Evolutionary conservation across 1,140 invertebrate species (phyloP).

Genomic region (Drosophila biarmipes): DNA sequence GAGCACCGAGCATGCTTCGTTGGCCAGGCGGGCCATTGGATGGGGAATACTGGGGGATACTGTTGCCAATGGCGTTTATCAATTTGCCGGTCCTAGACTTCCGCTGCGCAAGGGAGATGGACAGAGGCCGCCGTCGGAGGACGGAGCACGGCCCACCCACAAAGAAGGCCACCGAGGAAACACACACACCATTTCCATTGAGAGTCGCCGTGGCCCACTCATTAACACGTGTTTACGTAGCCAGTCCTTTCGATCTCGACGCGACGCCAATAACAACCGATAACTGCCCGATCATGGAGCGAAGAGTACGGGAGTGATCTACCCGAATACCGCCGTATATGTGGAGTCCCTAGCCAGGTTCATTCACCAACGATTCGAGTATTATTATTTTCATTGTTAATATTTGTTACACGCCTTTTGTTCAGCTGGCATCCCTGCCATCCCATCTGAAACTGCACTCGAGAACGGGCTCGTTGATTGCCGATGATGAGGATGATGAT

Average conservation of each 20-base stretch:
- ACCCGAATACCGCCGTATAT: not conserved
- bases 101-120: slow-evolving; percentile 28
- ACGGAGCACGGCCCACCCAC: slow-evolving; percentile 58
- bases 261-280: slow-evolving; percentile 78
- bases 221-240: slow-evolving; percentile 81
- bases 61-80: slow-evolving; percentile 79
- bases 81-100: slow-evolving; percentile 63
- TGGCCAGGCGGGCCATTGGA: slow-evolving; percentile 8
- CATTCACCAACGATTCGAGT: slow-evolving; percentile 70
- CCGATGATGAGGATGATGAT: slow-evolving; percentile 60
- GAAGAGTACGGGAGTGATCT: not conserved
- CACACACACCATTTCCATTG: slow-evolving; percentile 21
- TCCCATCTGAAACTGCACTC: slow-evolving; percentile 15
- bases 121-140: slow-evolving; percentile 21
- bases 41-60: slow-evolving; percentile 17
- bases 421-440: slow-evolving; percentile 33
- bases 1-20: slow-evolving; percentile 39
- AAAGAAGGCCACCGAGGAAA: slow-evolving; percentile 29
- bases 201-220: slow-evolving; percentile 60
- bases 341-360: slow-evolving; percentile 34
- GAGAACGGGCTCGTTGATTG: slow-evolving; percentile 60
- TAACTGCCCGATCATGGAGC: slow-evolving; percentile 71
- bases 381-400: slow-evolving; percentile 83
- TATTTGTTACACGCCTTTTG: slow-evolving; percentile 82
- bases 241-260: slow-evolving; percentile 59